phyloP scores from a whole-genome alignment of 2,888 invertebrate genomes.

The Ligdia adustata region DNA sequence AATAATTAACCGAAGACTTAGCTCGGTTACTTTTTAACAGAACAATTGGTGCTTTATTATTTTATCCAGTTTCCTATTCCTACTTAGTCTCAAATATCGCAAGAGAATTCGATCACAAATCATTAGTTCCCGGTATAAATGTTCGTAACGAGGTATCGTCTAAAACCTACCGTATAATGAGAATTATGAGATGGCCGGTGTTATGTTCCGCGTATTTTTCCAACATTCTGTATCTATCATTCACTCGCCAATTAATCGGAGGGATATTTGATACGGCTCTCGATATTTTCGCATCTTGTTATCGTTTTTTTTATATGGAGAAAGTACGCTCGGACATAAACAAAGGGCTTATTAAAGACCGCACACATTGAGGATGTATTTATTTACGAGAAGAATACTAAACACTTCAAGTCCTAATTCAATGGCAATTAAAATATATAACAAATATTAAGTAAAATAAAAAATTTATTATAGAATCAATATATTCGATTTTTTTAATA shows the following conservation, averaged over 20 bases:
- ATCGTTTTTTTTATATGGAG: slow-evolving; percentile 35
- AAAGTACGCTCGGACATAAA: too few relatives aligned
- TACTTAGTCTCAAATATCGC: slow-evolving; percentile 20
- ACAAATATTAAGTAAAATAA: too few relatives aligned
- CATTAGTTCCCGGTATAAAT: slow-evolving; percentile 52
- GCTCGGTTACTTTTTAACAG: too few relatives aligned
- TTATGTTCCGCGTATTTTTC: slow-evolving; percentile 46
- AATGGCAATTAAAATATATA: too few relatives aligned
- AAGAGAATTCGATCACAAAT: slow-evolving; percentile 39
- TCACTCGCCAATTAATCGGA: slow-evolving; percentile 63
- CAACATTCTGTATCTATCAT: slow-evolving; percentile 41
- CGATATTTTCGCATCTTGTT: slow-evolving; percentile 38
- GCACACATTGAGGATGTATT: too few relatives aligned
- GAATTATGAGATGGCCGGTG: slow-evolving; percentile 42
- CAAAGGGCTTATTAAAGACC: too few relatives aligned
- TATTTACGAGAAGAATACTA: too few relatives aligned
- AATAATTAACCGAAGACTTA: too few relatives aligned
- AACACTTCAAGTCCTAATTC: too few relatives aligned
- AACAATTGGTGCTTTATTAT: too few relatives aligned
- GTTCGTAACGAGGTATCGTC: slow-evolving; percentile 57
- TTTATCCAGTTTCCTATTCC: slow-evolving; percentile 5
- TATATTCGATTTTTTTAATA: too few relatives aligned
- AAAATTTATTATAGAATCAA: too few relatives aligned
- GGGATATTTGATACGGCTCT: slow-evolving; percentile 44
- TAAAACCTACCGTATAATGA: slow-evolving; percentile 50